phyloP scores from a whole-genome alignment of 2,113 vertebrate genomes.

The Bambusicola thoracicus region DNA sequence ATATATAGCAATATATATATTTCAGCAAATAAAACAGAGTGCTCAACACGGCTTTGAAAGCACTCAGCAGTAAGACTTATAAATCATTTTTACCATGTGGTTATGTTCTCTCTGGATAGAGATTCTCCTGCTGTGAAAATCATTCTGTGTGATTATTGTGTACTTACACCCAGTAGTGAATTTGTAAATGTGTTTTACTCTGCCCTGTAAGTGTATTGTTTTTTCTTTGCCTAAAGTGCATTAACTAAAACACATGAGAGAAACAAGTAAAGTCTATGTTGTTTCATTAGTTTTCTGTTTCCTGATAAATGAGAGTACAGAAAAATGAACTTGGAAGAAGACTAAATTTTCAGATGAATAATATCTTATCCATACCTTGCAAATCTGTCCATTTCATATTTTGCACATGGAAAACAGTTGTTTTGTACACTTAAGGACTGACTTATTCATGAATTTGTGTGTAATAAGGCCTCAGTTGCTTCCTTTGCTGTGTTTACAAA shows the following conservation, averaged over 20 bases:
- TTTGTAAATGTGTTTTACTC: not conserved
- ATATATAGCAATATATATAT: not conserved
- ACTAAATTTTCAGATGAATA: not conserved
- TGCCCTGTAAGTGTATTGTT: rapidly evolving
- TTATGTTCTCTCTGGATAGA: not conserved
- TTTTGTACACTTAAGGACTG: not conserved
- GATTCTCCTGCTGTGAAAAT: not conserved
- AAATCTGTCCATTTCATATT: not conserved
- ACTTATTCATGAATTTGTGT: not conserved
- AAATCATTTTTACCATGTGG: not conserved
- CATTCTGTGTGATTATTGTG: not conserved
- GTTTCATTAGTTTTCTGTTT: not conserved
- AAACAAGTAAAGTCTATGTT: not conserved
- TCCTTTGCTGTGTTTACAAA: not conserved
- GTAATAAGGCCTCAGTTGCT: not conserved
- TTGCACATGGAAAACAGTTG: not conserved
- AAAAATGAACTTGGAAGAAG: not conserved
- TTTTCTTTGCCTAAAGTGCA: not conserved
- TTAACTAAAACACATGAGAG: not conserved
- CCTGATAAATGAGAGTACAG: not conserved
- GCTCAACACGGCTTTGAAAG: not conserved
- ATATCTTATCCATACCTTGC: not conserved
- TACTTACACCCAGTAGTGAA: not conserved
- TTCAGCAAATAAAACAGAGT: not conserved
- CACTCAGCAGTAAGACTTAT: rapidly evolving